Percentiles rank a stretch among this genome's conserved stretches.
Evolutionary conservation across 2,888 invertebrate genomes (phyloP).

Genomic region (Pammene fasciana): DNA sequence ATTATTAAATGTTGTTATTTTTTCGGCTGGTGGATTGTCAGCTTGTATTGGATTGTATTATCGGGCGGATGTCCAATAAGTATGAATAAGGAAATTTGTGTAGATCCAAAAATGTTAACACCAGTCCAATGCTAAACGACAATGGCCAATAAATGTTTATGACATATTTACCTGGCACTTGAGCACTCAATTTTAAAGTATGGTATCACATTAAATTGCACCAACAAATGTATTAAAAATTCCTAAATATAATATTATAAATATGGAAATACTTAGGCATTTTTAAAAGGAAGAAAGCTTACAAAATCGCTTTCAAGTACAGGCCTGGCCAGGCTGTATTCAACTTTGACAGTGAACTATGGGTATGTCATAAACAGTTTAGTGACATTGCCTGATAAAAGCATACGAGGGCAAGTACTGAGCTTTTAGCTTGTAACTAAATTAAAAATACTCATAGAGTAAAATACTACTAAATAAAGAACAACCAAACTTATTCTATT

Average conservation of each 20-base stretch:
- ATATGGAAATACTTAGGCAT: not conserved
- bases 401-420: constrained; percentile 1
- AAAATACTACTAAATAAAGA: not conserved
- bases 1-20: constrained; percentile 80
- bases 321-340: not conserved
- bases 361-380: constrained; percentile 16
- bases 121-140: constrained; percentile 15
- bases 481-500: no score
- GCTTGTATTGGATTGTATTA: constrained; percentile 23
- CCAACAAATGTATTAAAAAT: not conserved
- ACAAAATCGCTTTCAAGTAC: not conserved
- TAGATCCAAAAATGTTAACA: constrained; percentile 1
- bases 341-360: not conserved
- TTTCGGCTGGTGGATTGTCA: constrained; percentile 52
- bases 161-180: constrained; percentile 16
- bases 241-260: not conserved
- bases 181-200: not conserved
- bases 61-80: constrained; percentile 25
- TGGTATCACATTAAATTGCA: not conserved
- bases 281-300: not conserved
- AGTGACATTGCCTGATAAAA: not conserved
- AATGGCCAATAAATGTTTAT: constrained; percentile 19
- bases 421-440: not conserved
- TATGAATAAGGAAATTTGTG: constrained; percentile 15
- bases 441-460: not conserved